Conservation (phyloP, 2,888 invertebrate species). For the Ptychoptera contaminata region DNA sequence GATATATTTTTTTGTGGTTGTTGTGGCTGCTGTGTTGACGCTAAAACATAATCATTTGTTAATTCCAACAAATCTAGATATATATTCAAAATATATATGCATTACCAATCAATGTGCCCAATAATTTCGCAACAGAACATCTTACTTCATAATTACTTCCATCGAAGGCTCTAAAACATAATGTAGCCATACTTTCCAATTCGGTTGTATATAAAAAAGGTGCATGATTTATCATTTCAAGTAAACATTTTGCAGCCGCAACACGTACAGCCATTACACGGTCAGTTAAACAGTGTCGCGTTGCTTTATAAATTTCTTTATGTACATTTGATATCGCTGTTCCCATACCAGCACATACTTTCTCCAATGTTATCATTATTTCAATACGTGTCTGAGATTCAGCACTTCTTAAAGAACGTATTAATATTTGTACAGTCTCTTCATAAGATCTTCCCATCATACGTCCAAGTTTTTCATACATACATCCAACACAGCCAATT, state of each 20-base stretch:
- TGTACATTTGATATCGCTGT: slow-evolving; percentile 72
- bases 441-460: slow-evolving; percentile 99
- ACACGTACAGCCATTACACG: slow-evolving; percentile 84
- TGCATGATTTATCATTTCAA: slow-evolving; percentile 78
- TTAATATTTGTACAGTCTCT: slow-evolving; percentile 86
- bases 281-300: slow-evolving; percentile 76
- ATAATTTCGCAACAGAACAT: slow-evolving; percentile 79
- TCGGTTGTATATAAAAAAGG: slow-evolving; percentile 75
- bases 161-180: slow-evolving; percentile 84
- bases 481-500: slow-evolving; percentile 85
- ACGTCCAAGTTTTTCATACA: slow-evolving; percentile 95
- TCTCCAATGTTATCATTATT: slow-evolving; percentile 92
- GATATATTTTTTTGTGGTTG: slow-evolving; percentile 27
- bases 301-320: slow-evolving; percentile 84
- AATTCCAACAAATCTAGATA: background rate
- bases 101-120: slow-evolving; percentile 68
- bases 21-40: slow-evolving; percentile 61
- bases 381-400: slow-evolving; percentile 94
- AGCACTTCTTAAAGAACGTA: slow-evolving; percentile 79
- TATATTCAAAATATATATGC: too few species aligned
- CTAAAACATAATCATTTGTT: slow-evolving; percentile 14
- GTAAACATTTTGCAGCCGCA: slow-evolving; percentile 80
- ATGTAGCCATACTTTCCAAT: slow-evolving; percentile 77
- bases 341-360: slow-evolving; percentile 92
- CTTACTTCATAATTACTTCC: slow-evolving; percentile 84